Percentiles rank a stretch among this genome's conserved stretches.
phyloP scores from a whole-genome alignment of 2,888 invertebrate species.

The Nephrotoma flavescens region DNA sequence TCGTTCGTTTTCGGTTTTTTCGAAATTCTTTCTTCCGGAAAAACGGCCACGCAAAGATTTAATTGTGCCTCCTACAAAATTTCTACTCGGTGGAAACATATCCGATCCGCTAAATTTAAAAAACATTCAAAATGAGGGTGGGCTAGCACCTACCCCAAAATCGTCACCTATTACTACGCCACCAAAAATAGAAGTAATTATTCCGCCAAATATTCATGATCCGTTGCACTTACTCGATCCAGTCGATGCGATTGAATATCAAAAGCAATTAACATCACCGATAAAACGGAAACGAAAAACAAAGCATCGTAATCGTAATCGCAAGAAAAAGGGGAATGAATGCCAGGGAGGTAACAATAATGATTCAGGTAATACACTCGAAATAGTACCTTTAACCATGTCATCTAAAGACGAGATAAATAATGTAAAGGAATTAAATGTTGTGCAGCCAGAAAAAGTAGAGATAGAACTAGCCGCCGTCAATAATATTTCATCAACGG shows the following conservation, averaged over 20 bases:
- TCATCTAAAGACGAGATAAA: background rate
- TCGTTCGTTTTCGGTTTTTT: constrained; percentile 30
- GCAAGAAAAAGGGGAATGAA: constrained; percentile 44
- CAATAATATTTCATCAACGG: background rate
- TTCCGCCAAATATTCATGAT: constrained; percentile 84
- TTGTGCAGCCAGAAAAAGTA: background rate
- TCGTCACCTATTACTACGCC: constrained; percentile 42
- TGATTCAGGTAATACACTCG: constrained; percentile 8
- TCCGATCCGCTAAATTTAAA: constrained; percentile 89
- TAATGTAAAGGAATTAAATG: background rate
- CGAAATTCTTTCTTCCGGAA: constrained; percentile 59
- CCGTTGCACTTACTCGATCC: constrained; percentile 76
- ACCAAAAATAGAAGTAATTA: constrained; percentile 72
- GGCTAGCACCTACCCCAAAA: constrained; percentile 72
- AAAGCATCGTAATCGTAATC: constrained; percentile 41
- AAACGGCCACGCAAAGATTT: constrained; percentile 59
- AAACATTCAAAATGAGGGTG: constrained; percentile 69
- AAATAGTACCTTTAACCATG: constrained; percentile 3
- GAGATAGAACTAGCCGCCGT: background rate
- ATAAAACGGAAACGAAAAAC: constrained; percentile 35
- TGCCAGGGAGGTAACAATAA: constrained; percentile 10
- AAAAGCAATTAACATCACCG: constrained; percentile 60
- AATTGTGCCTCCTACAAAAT: constrained; percentile 81
- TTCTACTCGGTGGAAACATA: constrained; percentile 87
- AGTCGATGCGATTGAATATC: constrained; percentile 67